Conservation (phyloP, 2,113 vertebrate species). For the Collichthys lucidus region DNA sequence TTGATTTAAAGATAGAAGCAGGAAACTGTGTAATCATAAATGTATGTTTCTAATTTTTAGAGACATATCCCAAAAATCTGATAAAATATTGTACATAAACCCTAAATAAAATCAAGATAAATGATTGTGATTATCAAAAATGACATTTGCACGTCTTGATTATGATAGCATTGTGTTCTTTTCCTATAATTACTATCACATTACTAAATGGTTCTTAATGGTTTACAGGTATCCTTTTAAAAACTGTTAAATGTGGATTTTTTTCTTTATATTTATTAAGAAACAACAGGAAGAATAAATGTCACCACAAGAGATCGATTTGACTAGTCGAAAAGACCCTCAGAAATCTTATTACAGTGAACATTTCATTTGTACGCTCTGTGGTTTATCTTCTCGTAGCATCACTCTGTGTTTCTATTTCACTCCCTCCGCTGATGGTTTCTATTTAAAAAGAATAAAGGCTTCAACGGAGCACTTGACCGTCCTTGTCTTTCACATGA, state of each 20-base stretch:
- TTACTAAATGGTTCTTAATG: not conserved
- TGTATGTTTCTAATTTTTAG: no score
- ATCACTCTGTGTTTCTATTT: not conserved
- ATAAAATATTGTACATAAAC: not conserved
- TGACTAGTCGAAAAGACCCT: not conserved
- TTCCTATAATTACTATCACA: not conserved
- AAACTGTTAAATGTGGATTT: not conserved
- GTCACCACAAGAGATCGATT: not conserved
- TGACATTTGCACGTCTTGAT: not conserved
- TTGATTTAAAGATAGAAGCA: not conserved
- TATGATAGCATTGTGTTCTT: not conserved
- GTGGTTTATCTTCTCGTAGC: not conserved
- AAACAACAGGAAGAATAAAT: not conserved
- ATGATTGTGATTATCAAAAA: no score
- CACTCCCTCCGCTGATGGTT: not conserved
- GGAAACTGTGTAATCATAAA: not conserved
- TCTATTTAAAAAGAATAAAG: slow-evolving; percentile 18
- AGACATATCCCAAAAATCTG: no score
- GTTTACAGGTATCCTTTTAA: not conserved
- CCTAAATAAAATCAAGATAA: not conserved
- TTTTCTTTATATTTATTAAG: not conserved
- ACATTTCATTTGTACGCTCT: not conserved
- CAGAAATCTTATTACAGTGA: not conserved
- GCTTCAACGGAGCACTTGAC: slow-evolving; percentile 1
- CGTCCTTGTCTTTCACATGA: slow-evolving; percentile 30